A percentile compares a stretch with the other conserved stretches of the same genome.
These are phyloP conservation scores for Procapra przewalskii DNA, from an alignment of 2,113 vertebrate species.

Conservation along the genomic window DNA sequence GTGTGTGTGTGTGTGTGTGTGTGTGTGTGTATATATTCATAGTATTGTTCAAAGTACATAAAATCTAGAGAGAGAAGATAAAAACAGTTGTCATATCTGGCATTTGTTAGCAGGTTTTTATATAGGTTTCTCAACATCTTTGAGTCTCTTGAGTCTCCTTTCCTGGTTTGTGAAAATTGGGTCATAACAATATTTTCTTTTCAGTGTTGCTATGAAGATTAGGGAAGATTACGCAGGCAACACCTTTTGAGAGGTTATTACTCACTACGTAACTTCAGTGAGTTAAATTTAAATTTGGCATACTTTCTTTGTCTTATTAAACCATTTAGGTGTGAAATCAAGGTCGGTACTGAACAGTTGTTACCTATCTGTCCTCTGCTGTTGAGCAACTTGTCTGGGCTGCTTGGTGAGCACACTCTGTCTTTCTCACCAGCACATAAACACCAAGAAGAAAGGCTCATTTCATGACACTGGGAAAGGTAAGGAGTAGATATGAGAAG, in stretches of 20 bases:
- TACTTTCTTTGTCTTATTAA: slow-evolving; percentile 5
- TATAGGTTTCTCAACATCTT: not conserved
- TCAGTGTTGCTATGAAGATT: not conserved
- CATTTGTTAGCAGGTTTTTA: not conserved
- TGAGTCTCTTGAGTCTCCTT: not conserved
- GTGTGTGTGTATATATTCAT: too few relatives aligned
- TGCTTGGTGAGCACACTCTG: not conserved
- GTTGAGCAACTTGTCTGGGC: not conserved
- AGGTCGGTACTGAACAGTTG: not conserved
- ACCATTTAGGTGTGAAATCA: not conserved
- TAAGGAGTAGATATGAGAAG: not conserved
- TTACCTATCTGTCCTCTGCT: not conserved
- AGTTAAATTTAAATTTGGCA: slow-evolving; percentile 5
- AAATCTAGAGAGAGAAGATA: not conserved
- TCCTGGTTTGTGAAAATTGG: not conserved
- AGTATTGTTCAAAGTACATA: not conserved
- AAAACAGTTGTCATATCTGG: not conserved
- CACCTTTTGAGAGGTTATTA: not conserved
- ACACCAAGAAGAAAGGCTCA: not conserved
- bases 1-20: too few relatives aligned
- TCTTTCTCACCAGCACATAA: not conserved
- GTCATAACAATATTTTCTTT: slow-evolving; percentile 25
- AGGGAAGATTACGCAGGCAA: not conserved
- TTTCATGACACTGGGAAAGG: not conserved
- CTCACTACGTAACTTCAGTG: not conserved